Base-by-base conservation (phyloP, 2,113 vertebrate species). In the Aptenodytes patagonicus region DNA sequence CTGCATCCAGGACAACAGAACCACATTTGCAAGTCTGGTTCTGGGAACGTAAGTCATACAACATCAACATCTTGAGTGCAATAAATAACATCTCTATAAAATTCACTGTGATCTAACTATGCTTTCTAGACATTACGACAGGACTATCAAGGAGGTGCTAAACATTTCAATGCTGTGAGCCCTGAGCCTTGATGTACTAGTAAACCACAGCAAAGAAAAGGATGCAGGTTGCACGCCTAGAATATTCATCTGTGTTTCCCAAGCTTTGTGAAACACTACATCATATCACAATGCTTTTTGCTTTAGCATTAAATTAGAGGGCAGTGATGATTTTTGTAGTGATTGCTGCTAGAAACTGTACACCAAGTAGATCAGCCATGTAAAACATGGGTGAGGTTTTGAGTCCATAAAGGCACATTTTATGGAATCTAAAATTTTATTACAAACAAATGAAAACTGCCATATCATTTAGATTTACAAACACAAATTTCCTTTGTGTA, bases 71-170 rank as follows among this genome's bases (percentile, higher is more conserved):
- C 54, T 60, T 72, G 52, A 38, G 9, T 18, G 17, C 51, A 94
- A 55, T 91, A 92, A 96, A 83, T 65, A 94, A 60, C n/a, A 72
- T 38, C 78, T 76, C 76, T 73, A 69, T 75, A 83, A 86, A 94
- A 86, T 77, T 34, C 2, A 6, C 57, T 52, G 51, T 79, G 40
- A 52, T 62, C 61, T 86, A 87, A n/a, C 29, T 57, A 3, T 8
- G 5, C 51, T 52, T 91, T 73, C 84, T 55, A 61, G 62, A 60
- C 3, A 8, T 80, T 85, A 62, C 0, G 0, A 60, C 34, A 90
- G 60, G 46, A 21, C 51, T 87, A 38, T 77, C 24, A 76, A 84
- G 71, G 32, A 85, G 29, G 7, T 82, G 81, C 18, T 90, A 89
- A 86, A 54, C 31, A 38, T 73, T 85, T 66, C 38, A 42, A 3